Evolutionary conservation across 1,140 invertebrate genomes (phyloP), one percentile per base, ranked within the genome.

Genomic region (Aphaenogaster floridana): DNA sequence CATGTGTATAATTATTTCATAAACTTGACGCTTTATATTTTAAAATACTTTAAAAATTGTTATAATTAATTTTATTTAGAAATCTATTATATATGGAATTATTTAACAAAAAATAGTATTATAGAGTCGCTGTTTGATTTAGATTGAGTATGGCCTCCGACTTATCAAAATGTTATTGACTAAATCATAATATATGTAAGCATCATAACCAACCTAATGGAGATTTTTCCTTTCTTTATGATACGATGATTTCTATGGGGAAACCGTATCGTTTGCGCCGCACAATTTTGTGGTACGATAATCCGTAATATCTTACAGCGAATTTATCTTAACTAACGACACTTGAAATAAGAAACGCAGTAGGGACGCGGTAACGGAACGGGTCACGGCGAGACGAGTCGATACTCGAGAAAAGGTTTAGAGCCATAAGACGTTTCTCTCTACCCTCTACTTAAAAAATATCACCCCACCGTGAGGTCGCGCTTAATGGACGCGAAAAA

Each of bases 401-500:
- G 78, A 81, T 81, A 69, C 21, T n/a, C 36, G 48, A 28, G 42
- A 59, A 69, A 86, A 86, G 48, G 66, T 36, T 71, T 8, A 13
- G 5, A 84, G 83, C n/a, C 36, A 42, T 77, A 89, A 80, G 89
- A 89, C 17, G 84, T 76, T 87, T 87, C 52, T 11, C 11, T 52
- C 69, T 57, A 52, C 84, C 57, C 77, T 81, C 88, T 78, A 71
- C 85, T 90, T 89, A 90, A 90, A 89, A 89, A 89, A 42, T 78
- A 90, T 64, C 88, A 87, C 57, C 85, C 78, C 69, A 17, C 28
- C 21, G n/a, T 28, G 17, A 88, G 87, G 76, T 89, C 88, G 85
- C 84, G 86, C 79, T 90, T 90, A 90, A 90, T 90, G 89, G 88
- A 90, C 78, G 89, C 88, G 89, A 90, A 90, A 90, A 90, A 90